Conservation (phyloP, 2,888 invertebrate genomes). For the Caenorhabditis japonica region DNA sequence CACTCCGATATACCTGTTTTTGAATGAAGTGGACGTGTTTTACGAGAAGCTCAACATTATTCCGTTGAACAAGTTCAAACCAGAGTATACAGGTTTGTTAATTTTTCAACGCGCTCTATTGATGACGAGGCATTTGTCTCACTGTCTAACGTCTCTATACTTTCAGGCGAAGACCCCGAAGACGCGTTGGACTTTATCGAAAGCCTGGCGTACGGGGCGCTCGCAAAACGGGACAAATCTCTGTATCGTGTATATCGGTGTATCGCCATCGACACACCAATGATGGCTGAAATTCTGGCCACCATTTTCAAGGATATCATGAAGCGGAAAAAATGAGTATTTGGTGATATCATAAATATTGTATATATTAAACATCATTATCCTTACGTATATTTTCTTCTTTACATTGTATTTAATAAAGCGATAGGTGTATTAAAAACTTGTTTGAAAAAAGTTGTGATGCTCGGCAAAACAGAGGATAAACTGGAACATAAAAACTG, state of each 20-base stretch:
- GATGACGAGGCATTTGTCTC: no score
- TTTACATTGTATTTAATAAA: no score
- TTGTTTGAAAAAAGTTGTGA: no score
- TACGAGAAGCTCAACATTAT: constrained; percentile 63
- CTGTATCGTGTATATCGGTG: constrained; percentile 52
- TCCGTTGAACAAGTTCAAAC: constrained; percentile 58
- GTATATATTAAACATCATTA: no score
- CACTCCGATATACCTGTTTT: constrained; percentile 67
- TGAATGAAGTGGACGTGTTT: constrained; percentile 72
- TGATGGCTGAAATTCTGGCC: constrained; percentile 56
- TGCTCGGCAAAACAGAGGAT: no score
- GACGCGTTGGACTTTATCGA: constrained; percentile 68
- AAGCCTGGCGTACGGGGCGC: constrained; percentile 35
- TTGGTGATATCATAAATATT: no score
- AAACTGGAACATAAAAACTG: no score
- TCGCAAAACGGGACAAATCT: constrained; percentile 43
- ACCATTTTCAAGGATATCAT: constrained; percentile 61
- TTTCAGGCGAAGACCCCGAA: constrained; percentile 62
- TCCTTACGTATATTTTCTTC: no score
- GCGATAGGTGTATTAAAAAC: no score
- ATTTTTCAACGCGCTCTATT: no score
- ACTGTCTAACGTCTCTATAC: no score
- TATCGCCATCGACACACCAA: constrained; percentile 60
- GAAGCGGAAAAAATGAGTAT: constrained; percentile 40
- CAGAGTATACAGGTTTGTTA: constrained; percentile 60